Percentiles rank a stretch among this genome's conserved stretches.
Conservation (phyloP, 23 tunicate genomes). For the Styela plicata region DNA sequence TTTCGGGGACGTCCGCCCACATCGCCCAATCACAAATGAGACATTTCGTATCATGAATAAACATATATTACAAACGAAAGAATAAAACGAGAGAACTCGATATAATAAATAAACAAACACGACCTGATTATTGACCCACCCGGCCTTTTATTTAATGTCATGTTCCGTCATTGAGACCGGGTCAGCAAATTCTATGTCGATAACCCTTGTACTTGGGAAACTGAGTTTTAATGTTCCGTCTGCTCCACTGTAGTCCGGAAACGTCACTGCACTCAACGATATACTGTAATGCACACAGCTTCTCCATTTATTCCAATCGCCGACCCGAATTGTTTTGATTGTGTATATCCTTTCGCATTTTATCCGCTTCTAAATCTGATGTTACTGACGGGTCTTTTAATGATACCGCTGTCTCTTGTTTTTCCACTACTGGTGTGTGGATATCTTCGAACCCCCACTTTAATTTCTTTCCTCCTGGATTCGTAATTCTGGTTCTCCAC, state of each 20-base stretch:
- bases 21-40: background rate
- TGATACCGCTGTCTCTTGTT: background rate
- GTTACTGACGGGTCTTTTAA: background rate
- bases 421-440: background rate
- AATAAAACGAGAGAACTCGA: background rate
- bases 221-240: background rate
- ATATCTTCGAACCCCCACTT: background rate
- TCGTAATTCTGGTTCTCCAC: background rate
- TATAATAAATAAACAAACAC: no score
- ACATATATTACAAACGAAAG: background rate
- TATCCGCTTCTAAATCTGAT: background rate
- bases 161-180: background rate
- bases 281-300: background rate
- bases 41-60: background rate
- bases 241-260: background rate
- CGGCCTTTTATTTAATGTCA: background rate
- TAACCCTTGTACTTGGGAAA: background rate
- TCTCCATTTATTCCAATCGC: background rate
- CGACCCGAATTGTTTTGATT: background rate
- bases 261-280: background rate
- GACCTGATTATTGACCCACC: no score
- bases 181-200: background rate
- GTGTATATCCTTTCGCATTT: background rate
- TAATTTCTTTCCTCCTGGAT: background rate
- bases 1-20: background rate